phyloP scores from a whole-genome alignment of 2,797 vertebrate species.

The Labroides dimidiatus region DNA sequence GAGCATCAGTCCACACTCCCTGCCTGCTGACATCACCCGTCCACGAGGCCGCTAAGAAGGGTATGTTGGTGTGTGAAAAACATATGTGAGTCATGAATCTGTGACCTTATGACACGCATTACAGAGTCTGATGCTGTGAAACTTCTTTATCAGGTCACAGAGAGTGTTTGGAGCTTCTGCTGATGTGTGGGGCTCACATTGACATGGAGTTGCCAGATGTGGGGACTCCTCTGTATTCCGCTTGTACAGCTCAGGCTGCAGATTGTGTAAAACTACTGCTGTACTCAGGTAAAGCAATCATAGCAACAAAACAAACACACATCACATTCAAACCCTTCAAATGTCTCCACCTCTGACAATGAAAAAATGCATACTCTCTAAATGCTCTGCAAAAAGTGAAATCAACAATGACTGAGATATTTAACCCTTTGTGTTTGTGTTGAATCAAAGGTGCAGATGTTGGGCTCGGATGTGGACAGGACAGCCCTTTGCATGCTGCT shows the following conservation, averaged over 20 bases:
- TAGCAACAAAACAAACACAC: too few species aligned
- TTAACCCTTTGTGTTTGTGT: background rate
- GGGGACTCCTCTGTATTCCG: conserved; percentile 89
- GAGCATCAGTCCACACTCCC: conserved; percentile 76
- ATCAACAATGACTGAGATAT: too few species aligned
- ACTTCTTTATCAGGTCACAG: conserved; percentile 82
- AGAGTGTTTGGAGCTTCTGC: conserved; percentile 91
- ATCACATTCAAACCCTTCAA: too few species aligned
- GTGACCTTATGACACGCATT: background rate
- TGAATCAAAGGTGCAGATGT: conserved; percentile 86
- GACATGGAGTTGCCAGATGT: conserved; percentile 85
- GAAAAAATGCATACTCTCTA: too few species aligned
- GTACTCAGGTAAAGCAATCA: conserved; percentile 83
- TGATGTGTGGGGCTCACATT: conserved; percentile 85
- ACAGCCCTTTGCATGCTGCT: conserved; percentile 90
- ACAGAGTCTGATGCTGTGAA: conserved; percentile 1
- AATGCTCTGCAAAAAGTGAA: too few species aligned
- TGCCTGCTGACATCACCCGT: conserved; percentile 84
- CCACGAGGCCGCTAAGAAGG: conserved; percentile 89
- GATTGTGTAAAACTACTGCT: conserved; percentile 88
- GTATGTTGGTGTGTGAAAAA: conserved; percentile 69
- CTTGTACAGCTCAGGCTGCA: conserved; percentile 82
- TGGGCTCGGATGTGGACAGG: conserved; percentile 80
- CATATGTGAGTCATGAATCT: background rate
- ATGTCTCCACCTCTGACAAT: too few species aligned